Evolutionary conservation across 2,113 vertebrate species (phyloP).

Genomic region (Sylvietta virens): DNA sequence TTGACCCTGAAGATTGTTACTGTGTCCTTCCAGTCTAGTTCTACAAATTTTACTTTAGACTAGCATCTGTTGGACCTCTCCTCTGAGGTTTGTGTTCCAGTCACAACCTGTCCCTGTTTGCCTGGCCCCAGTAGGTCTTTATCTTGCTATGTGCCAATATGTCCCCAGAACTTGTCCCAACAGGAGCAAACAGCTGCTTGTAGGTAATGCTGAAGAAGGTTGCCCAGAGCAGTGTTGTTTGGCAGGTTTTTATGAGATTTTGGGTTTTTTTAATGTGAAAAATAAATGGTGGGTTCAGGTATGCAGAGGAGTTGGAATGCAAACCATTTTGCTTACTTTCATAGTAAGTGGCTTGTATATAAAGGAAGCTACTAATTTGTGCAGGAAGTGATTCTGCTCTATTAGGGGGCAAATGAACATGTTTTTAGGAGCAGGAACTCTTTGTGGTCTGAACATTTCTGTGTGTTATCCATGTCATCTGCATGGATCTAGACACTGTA

Average conservation of each 20-base stretch:
- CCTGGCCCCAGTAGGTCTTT: neutral
- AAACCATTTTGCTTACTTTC: neutral
- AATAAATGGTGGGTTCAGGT: neutral
- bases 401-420: neutral
- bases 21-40: neutral
- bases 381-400: neutral
- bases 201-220: neutral
- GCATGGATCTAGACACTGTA: neutral
- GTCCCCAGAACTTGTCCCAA: neutral
- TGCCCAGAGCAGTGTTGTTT: neutral
- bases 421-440: neutral
- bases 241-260: neutral
- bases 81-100: neutral
- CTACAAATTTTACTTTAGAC: neutral
- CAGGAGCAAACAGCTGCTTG: neutral
- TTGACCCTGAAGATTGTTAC: neutral
- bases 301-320: neutral
- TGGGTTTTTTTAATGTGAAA: neutral
- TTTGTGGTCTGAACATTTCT: neutral
- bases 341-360: neutral
- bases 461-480: neutral
- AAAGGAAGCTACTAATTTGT: neutral
- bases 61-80: neutral
- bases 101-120: neutral
- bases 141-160: neutral